A percentile compares a stretch with the other conserved stretches of the same genome.
phyloP scores from a whole-genome alignment of 30 jellyfish, hydroid and myxozoan genomes.

The Nemopilema nomurai region DNA sequence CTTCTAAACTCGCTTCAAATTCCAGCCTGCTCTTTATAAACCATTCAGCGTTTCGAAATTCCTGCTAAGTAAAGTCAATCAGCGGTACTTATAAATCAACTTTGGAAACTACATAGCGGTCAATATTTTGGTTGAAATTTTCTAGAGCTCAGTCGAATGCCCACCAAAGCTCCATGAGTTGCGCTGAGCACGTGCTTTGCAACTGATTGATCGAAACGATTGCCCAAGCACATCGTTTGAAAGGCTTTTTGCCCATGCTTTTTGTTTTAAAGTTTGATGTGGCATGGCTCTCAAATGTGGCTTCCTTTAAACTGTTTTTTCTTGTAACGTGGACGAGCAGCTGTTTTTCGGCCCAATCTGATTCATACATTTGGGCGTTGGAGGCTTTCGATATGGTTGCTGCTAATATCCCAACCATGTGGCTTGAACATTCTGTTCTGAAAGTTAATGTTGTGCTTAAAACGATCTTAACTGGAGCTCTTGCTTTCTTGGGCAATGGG shows the following conservation, averaged over 20 bases:
- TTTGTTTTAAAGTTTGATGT: slow-evolving; percentile 25
- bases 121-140: not conserved
- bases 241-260: slow-evolving; percentile 8
- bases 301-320: slow-evolving; percentile 11
- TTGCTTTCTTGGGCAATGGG: too few relatives aligned
- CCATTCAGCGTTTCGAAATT: too few relatives aligned
- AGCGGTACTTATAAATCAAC: too few relatives aligned
- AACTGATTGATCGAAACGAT: not conserved
- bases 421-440: too few relatives aligned
- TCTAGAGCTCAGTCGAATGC: not conserved
- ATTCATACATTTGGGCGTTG: not conserved
- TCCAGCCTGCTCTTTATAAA: too few relatives aligned
- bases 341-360: not conserved
- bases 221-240: not conserved
- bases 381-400: not conserved
- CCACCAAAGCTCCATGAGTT: not conserved
- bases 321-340: slow-evolving; percentile 52
- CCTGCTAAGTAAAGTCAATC: too few relatives aligned
- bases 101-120: not conserved
- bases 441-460: too few relatives aligned
- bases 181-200: not conserved
- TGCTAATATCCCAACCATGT: not conserved
- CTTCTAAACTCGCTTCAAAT: too few relatives aligned
- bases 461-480: too few relatives aligned
- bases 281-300: slow-evolving; percentile 49